Conservation (phyloP, 2,888 invertebrate genomes). For the Drosophila picticornis region DNA sequence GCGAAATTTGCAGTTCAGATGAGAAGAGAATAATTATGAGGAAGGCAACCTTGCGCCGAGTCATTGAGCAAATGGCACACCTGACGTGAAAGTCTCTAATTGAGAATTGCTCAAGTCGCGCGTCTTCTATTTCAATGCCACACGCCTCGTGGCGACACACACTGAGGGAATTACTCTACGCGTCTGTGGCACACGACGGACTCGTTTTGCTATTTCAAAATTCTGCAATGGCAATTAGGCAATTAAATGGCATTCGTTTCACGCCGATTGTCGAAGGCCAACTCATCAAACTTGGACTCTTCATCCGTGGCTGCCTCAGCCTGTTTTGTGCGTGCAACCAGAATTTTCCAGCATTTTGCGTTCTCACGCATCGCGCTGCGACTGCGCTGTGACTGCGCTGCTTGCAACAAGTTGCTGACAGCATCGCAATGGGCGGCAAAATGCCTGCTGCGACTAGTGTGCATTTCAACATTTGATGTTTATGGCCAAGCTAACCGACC, state of each 20-base stretch:
- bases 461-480: constrained; percentile 59
- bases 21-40: neutral
- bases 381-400: neutral
- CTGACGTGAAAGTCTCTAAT: constrained; percentile 31
- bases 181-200: constrained; percentile 64
- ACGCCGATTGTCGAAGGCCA: constrained; percentile 60
- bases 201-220: constrained; percentile 18
- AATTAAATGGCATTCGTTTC: constrained; percentile 70
- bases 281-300: neutral
- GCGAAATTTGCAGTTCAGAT: constrained; percentile 28
- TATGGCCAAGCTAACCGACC: constrained; percentile 70
- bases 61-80: constrained; percentile 24
- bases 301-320: neutral
- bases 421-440: constrained; percentile 34
- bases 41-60: constrained; percentile 13
- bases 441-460: constrained; percentile 33
- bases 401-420: constrained; percentile 58
- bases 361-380: constrained; percentile 58
- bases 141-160: constrained; percentile 44
- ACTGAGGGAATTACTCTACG: constrained; percentile 16
- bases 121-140: constrained; percentile 54
- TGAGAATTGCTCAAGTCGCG: constrained; percentile 7
- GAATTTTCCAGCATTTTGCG: constrained; percentile 21
- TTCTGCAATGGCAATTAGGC: constrained; percentile 67
- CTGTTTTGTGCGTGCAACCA: neutral